Evolutionary conservation across 2,113 vertebrate species (phyloP), one percentile per base, ranked within the genome.

Genomic region (Cariama cristata): DNA sequence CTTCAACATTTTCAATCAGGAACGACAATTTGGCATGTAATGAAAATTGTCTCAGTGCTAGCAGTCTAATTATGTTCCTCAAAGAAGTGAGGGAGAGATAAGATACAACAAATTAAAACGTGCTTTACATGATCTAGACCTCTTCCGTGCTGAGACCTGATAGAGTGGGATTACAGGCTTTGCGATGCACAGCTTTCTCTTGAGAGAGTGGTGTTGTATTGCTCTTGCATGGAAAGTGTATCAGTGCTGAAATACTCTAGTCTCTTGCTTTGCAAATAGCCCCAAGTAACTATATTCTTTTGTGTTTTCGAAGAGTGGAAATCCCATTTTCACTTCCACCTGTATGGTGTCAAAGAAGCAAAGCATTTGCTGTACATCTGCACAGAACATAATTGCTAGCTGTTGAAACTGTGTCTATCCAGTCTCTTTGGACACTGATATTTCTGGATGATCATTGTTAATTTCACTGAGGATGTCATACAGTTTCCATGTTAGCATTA

Each of bases 221-320:
- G 17, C 22, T 69, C 5, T 28, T 88, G 33, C 49, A 3, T 22
- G 24, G 53, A 13, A 88, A 23, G 11, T 2, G 3, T 24, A 8
- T 63, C 7, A 8, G 16, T 76, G 33, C 35, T 94, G 64, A 79
- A 84, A 67, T 77, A 14, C 28, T 62, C 33, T 27, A 5, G 17
- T 60, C n/a, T 66, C 17, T 64, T 77, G 23, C 35, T 28, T 62
- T 58, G 35, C 23, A 44, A 16, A 26, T 38, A 53, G 15, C 49
- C 88, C 11, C 2, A 4, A 6, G 10, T 77, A 55, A 47, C 44
- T n/a, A 3, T 33, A n/a, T 47, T 79, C 11, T 26, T 26, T 69
- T 58, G 13, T 0, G 0, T 59, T 82, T 88, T 53, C 1, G 1
- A 72, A 35, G 30, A 15, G 28, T 24, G 9, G 27, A 73, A 35